A percentile compares a stretch with the other conserved stretches of the same genome.
phyloP scores from a whole-genome alignment of 1,140 invertebrate species.

The Drosophila lowei region DNA sequence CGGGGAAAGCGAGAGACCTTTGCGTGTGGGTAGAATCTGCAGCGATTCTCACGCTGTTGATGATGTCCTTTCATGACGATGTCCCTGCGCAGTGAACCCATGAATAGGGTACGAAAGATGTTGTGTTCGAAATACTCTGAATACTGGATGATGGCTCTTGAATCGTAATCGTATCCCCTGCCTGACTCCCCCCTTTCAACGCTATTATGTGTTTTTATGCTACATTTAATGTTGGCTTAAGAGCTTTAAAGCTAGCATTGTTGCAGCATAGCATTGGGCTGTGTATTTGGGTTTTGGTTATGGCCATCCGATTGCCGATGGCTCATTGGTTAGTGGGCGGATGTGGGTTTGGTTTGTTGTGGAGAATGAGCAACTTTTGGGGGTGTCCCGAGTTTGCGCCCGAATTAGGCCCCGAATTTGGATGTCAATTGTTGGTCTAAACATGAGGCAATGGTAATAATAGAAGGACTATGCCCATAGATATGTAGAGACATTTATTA shows the following conservation, averaged over 20 bases:
- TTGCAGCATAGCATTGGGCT: constrained; percentile 57
- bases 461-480: neutral
- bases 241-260: constrained; percentile 82
- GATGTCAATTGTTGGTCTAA: too few species aligned
- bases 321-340: neutral
- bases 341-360: too few species aligned
- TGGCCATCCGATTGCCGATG: constrained; percentile 18
- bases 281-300: constrained; percentile 31
- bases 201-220: constrained; percentile 83
- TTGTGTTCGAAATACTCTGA: constrained; percentile 27
- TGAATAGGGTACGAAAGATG: constrained; percentile 47
- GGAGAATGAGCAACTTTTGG: too few species aligned
- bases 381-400: neutral
- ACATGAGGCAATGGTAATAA: too few species aligned
- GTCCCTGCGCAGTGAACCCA: constrained; percentile 71
- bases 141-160: constrained; percentile 45
- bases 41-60: constrained; percentile 75
- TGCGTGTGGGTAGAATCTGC: constrained; percentile 80
- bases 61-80: constrained; percentile 7
- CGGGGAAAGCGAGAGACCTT: constrained; percentile 6
- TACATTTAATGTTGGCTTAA: constrained; percentile 83
- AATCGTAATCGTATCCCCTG: constrained; percentile 37
- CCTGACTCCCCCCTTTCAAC: constrained; percentile 33
- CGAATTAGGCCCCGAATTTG: neutral
- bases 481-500: too few species aligned